A percentile compares a stretch with the other conserved stretches of the same genome.
Evolutionary conservation across 2,797 vertebrate genomes (phyloP).

Genomic region (Gorsachius magnificus): DNA sequence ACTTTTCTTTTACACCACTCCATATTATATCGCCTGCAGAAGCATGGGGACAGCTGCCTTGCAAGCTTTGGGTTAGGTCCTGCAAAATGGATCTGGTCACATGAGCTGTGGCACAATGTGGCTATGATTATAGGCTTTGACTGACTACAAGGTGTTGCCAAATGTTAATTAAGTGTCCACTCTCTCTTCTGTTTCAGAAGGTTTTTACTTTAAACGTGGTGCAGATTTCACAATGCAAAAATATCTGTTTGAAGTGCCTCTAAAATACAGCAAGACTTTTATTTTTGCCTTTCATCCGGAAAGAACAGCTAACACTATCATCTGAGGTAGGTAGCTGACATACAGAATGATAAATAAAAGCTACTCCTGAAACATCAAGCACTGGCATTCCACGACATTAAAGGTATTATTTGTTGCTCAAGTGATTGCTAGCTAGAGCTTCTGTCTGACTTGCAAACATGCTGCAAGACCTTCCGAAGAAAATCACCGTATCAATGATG

Average conservation of each 20-base stretch:
- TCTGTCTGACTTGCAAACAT: neutral
- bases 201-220: neutral
- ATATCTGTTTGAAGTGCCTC: neutral
- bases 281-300: neutral
- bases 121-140: neutral
- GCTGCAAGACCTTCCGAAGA: neutral
- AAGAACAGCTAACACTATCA: neutral
- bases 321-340: neutral
- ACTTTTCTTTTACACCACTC: neutral
- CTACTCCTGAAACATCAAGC: neutral
- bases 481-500: slow-evolving; percentile 2
- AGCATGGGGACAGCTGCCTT: neutral
- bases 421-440: neutral
- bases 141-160: neutral
- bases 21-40: accelerated
- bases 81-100: neutral
- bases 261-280: neutral
- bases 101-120: neutral
- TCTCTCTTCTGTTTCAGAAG: neutral
- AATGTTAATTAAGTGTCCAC: neutral
- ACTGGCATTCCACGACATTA: neutral
- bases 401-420: neutral
- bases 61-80: neutral
- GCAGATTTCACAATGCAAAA: neutral
- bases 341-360: neutral